Conservation (phyloP, 64 coral and sea anemone genomes). For the Montipora cactus region DNA sequence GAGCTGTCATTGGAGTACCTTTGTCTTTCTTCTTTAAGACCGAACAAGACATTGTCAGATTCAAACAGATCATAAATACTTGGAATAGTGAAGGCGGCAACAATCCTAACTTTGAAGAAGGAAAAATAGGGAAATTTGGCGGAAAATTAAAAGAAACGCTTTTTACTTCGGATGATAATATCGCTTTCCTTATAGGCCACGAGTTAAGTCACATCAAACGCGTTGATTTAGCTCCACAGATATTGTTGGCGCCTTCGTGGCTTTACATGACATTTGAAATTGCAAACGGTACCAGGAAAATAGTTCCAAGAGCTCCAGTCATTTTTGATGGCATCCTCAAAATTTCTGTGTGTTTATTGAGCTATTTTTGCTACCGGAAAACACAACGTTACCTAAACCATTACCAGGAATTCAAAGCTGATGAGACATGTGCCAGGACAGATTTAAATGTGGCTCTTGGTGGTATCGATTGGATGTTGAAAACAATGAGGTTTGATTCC, state of each 20-base stretch:
- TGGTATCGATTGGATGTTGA: constrained; percentile 84
- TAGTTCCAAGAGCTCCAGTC: constrained; percentile 49
- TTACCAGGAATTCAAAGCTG: constrained; percentile 87
- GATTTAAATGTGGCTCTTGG: constrained; percentile 76
- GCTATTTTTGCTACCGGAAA: constrained; percentile 57
- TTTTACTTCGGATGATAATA: constrained; percentile 78
- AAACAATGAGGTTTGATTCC: constrained; percentile 72
- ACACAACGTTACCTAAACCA: constrained; percentile 64
- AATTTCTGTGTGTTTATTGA: constrained; percentile 57
- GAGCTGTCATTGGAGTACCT: constrained; percentile 90
- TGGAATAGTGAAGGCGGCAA: constrained; percentile 40
- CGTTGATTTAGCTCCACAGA: constrained; percentile 56
- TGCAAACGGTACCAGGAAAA: constrained; percentile 28
- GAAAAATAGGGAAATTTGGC: constrained; percentile 50
- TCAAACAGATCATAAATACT: constrained; percentile 61
- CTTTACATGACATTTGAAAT: constrained; percentile 86
- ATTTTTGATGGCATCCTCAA: constrained; percentile 61
- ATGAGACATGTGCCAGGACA: constrained; percentile 74
- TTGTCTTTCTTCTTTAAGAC: constrained; percentile 85
- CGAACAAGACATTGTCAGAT: constrained; percentile 75
- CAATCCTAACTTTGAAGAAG: constrained; percentile 67
- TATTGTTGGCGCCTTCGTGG: constrained; percentile 72
- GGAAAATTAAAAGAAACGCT: constrained; percentile 75
- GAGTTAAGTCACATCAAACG: constrained; percentile 85
- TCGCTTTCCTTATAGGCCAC: constrained; percentile 90